A percentile compares a stretch with the other conserved stretches of the same genome.
Conservation (phyloP, 2,888 invertebrate genomes). For the Plagodis dolabraria region DNA sequence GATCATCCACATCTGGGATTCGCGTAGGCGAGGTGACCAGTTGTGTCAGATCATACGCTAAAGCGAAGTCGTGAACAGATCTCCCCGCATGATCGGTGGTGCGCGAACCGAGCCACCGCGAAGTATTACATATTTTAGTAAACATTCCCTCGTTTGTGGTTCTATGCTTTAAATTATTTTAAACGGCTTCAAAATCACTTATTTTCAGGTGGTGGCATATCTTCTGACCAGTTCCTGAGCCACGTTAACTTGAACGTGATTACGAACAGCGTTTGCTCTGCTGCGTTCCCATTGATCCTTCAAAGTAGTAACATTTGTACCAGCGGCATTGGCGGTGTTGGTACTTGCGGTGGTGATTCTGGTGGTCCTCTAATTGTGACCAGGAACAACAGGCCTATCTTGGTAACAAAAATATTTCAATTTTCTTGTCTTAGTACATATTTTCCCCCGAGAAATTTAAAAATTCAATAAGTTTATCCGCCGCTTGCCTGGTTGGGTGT, state of each 20-base stretch:
- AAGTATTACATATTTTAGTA: no score
- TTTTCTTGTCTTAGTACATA: not conserved
- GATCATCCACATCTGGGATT: no score
- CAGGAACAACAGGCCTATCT: slow-evolving; percentile 40
- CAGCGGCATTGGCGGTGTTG: slow-evolving; percentile 46
- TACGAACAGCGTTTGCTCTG: slow-evolving; percentile 47
- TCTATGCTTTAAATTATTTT: no score
- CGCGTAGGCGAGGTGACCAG: no score
- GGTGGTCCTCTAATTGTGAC: slow-evolving; percentile 60
- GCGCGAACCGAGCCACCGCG: no score
- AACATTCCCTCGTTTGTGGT: no score
- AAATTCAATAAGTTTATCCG: no score
- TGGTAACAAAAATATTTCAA: slow-evolving; percentile 46
- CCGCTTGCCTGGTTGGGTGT: no score
- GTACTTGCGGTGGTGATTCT: slow-evolving; percentile 64
- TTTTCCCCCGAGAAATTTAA: no score
- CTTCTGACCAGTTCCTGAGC: slow-evolving; percentile 39
- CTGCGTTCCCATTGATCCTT: slow-evolving; percentile 45
- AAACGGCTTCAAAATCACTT: not conserved
- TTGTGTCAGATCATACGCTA: no score
- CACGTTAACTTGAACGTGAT: slow-evolving; percentile 51
- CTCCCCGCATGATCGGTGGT: no score
- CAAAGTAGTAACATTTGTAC: slow-evolving; percentile 59
- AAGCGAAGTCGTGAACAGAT: no score
- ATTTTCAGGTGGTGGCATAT: slow-evolving; percentile 37